Evolutionary conservation across 2,888 invertebrate genomes (phyloP).

Genomic region (Eupithecia inturbata): DNA sequence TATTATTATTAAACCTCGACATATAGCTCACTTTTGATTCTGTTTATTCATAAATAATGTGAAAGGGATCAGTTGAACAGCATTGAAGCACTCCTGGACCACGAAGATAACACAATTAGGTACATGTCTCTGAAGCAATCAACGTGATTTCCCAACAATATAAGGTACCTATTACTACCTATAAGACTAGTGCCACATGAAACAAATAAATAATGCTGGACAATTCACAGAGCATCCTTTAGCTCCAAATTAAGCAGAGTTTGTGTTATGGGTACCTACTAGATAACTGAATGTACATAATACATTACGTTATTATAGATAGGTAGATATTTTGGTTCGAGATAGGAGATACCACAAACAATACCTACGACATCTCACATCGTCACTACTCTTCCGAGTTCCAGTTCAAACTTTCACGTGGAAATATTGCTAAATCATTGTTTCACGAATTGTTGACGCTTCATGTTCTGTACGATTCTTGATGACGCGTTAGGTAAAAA

Average conservation of each 20-base stretch:
- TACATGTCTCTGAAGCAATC: neutral
- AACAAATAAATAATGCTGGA: neutral
- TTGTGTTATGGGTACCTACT: neutral
- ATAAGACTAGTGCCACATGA: neutral
- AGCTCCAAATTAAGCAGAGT: neutral
- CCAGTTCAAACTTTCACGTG: neutral
- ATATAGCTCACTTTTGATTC: neutral
- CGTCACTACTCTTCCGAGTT: neutral
- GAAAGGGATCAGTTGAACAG: neutral
- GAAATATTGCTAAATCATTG: slow-evolving; percentile 20
- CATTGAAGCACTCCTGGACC: slow-evolving; percentile 6
- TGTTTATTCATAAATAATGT: slow-evolving; percentile 9
- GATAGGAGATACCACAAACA: neutral
- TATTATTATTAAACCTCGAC: slow-evolving; percentile 3
- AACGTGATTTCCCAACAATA: neutral
- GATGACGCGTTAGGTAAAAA: neutral
- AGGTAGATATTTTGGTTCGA: neutral
- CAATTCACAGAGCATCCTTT: neutral
- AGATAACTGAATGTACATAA: neutral
- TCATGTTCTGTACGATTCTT: neutral
- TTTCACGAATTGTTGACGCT: slow-evolving; percentile 19
- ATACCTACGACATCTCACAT: neutral
- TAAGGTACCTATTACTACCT: too few relatives aligned
- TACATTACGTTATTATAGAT: too few relatives aligned
- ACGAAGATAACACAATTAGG: slow-evolving; percentile 8